Base-by-base conservation (phyloP, 1,140 invertebrate genomes). In the Lordiphosa mommai region DNA sequence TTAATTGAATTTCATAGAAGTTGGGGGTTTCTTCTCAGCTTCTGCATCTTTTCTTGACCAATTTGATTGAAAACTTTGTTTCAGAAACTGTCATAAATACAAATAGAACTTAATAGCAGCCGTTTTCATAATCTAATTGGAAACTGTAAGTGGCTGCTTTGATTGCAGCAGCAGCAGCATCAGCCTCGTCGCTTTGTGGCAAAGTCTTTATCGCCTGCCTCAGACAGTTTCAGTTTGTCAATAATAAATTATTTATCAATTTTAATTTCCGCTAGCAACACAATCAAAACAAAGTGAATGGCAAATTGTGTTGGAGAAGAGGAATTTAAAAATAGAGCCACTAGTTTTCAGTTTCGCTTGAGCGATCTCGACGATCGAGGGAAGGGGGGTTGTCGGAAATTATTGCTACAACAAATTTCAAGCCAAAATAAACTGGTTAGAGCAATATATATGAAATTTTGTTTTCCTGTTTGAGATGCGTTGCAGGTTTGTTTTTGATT, bases 201-300 rank as follows among this genome's bases (percentile, higher is more conserved):
- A 44, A 5, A 6, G 23, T 4, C 32, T 20, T 46, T 46, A 58
- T 58, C 29, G 20, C 17, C 12, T 33, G 20, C 20, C 17, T 12
- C 30, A 13, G 34, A 44, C 23, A 48, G 43, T 44, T 49, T 49
- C 17, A 33, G 48, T 72, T 64, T 68, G 63, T 59, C 64, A 74
- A 69, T 74, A 70, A 60, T 74, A 70, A 60, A 74, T 36, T 52
- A 64, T 61, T 74, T 76, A 70, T 76, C 55, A 76, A 66, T 76
- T 74, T 70, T 70, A 55, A 70, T 70, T 76, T 76, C 72, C 72
- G 72, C 60, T 64, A 16, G 27, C 20, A 43, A 23, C n/a, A 46
- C 14, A 47, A 51, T 46, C 23, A 69, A 47, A 27, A 20, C 16
- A 48, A 57, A 68, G 56, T 47, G 61, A 73, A 51, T 69, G 50